These are phyloP conservation scores for Leucopsar rothschildi DNA, from an alignment of 2,113 vertebrate genomes.

Conservation along the genomic window DNA sequence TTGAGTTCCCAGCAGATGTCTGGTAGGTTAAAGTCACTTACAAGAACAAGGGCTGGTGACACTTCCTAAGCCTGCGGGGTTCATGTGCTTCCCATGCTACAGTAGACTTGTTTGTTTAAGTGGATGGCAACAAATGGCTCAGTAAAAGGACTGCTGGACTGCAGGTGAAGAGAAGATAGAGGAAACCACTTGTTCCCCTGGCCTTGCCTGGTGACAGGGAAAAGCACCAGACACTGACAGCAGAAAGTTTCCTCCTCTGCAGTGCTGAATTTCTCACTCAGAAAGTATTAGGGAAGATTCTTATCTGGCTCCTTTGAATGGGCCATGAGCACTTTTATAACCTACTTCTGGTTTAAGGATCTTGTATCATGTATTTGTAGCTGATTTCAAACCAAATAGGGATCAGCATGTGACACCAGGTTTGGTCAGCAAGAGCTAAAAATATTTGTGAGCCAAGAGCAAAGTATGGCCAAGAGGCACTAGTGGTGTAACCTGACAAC, in stretches of 20 bases:
- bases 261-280: neutral
- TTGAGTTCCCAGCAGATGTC: neutral
- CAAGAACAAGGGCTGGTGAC: neutral
- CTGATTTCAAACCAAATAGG: neutral
- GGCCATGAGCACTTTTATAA: neutral
- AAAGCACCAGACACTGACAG: neutral
- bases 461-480: neutral
- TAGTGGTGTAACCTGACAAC: neutral
- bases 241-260: neutral
- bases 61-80: neutral
- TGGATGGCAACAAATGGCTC: accelerated
- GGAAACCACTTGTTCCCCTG: neutral
- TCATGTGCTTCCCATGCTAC: neutral
- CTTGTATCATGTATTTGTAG: neutral
- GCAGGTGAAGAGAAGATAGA: accelerated
- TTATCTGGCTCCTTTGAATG: neutral
- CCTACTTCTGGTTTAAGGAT: neutral
- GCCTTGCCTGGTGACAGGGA: no score
- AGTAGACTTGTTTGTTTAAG: neutral
- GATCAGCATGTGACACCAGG: neutral
- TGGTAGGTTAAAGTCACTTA: neutral
- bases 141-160: neutral
- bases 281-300: neutral
- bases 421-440: slow-evolving; percentile 45
- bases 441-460: slow-evolving; percentile 23